Base-by-base conservation (phyloP, 2,888 invertebrate genomes). In the Gymnoscelis rufifasciata region DNA sequence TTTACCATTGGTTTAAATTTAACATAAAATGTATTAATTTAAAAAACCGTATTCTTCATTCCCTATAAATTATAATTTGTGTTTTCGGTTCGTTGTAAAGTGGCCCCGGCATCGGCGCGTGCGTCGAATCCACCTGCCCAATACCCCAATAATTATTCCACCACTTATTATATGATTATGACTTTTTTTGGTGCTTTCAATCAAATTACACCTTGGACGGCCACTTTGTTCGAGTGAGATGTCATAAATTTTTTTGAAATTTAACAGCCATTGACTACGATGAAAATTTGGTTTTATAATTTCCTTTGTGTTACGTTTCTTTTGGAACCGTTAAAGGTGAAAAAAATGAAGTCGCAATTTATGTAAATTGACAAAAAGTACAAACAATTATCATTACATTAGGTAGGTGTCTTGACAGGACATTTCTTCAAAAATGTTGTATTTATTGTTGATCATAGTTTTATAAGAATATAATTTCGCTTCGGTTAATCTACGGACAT, bases 101-200 rank as follows among this genome's bases (percentile, higher is more conserved):
- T 51, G 61, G 56, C 59, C 19, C 19, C 5, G 19, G 5, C 67
- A 61, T 57, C 56, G 69, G 74, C 81, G 76, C 79, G 78, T 78
- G 82, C 82, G 73, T 61, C 54, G 54, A 47, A 24, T 50, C 66
- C 87, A 87, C 86, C 87, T 88, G 87, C 86, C 68, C 73, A 64
- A 78, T 72, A 75, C 86, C 84, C 77, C 70, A 72, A 74, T 84
- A 87, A 88, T 87, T 87, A 87, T 87, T 81, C 83, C 74, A 77
- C 83, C 83, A 83, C 84, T 86, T 83, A 86, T 87, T 83, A 84
- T 82, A 83, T 83, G 82, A 87, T 87, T 83, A 87, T 84, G 76
- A 83, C 76, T 86, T 87, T 88, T 39, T 88, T 88, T 87, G 83
- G 84, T 83, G 83, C 88, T 87, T 86, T 88, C 88, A 87, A 87